phyloP scores from a whole-genome alignment of 2,797 vertebrate species.

The Micropoecilia bifurca region DNA sequence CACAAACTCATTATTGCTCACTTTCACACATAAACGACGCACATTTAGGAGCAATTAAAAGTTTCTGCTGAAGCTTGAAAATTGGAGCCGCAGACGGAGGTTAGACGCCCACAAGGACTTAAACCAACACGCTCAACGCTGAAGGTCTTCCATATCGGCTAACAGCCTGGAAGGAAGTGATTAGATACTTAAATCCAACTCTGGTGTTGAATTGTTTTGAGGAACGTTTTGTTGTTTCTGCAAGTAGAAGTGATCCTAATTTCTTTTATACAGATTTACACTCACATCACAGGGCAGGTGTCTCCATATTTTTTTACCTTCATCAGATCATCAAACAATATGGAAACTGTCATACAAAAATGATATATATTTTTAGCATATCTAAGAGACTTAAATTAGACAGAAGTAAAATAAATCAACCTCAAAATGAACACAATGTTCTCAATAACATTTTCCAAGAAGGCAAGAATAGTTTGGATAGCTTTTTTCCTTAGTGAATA shows the following conservation, averaged over 20 bases:
- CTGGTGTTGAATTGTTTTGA: background rate
- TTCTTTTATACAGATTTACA: background rate
- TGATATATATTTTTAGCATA: background rate
- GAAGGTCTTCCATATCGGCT: background rate
- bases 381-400: background rate
- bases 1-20: background rate
- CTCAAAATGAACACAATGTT: background rate
- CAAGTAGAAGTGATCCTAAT: background rate
- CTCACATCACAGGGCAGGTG: background rate
- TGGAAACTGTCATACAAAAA: background rate
- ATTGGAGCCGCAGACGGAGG: constrained; percentile 15
- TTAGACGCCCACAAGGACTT: constrained; percentile 22
- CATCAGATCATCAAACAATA: background rate
- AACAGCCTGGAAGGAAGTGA: no score
- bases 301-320: no score
- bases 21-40: background rate
- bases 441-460: background rate
- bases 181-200: background rate
- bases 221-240: background rate
- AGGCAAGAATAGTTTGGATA: background rate
- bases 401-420: background rate
- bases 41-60: constrained; percentile 54
- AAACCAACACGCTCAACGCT: background rate
- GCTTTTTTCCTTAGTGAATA: background rate
- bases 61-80: constrained; percentile 35